Percentiles rank a stretch among this genome's conserved stretches.
Evolutionary conservation across 2,113 vertebrate genomes (phyloP).

Genomic region (Rhea americana): DNA sequence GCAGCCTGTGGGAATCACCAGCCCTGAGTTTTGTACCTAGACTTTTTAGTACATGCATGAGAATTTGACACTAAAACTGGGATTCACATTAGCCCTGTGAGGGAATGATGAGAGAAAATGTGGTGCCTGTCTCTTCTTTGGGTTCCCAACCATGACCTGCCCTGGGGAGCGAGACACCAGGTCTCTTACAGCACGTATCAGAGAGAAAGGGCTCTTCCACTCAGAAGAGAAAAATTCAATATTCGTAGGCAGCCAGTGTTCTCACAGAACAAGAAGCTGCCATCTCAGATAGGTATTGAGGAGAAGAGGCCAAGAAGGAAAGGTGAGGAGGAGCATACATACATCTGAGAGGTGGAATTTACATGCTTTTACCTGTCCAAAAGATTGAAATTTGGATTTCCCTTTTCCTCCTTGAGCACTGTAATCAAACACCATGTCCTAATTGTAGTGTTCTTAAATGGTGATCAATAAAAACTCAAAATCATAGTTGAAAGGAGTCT

Average conservation of each 20-base stretch:
- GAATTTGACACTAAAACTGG: neutral
- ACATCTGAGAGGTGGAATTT: neutral
- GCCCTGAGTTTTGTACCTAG: neutral
- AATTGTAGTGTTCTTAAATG: neutral
- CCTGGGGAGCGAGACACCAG: neutral
- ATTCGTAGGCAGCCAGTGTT: neutral
- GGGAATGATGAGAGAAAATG: neutral
- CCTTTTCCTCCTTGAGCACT: neutral
- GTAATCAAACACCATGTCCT: neutral
- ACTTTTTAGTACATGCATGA: neutral
- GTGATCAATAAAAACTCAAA: neutral
- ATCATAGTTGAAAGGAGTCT: neutral
- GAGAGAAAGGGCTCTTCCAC: neutral
- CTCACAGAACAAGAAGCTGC: fast-evolving
- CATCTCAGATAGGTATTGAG: neutral
- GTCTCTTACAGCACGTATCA: neutral
- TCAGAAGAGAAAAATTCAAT: neutral
- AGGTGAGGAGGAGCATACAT: neutral
- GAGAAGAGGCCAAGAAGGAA: neutral
- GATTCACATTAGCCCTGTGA: neutral
- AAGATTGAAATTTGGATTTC: neutral
- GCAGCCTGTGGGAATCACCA: neutral
- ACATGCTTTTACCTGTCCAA: neutral
- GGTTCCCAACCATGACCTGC: neutral
- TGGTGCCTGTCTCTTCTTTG: neutral